Base-by-base conservation (phyloP, 1,140 invertebrate genomes). In the Nasonia longicornis region DNA sequence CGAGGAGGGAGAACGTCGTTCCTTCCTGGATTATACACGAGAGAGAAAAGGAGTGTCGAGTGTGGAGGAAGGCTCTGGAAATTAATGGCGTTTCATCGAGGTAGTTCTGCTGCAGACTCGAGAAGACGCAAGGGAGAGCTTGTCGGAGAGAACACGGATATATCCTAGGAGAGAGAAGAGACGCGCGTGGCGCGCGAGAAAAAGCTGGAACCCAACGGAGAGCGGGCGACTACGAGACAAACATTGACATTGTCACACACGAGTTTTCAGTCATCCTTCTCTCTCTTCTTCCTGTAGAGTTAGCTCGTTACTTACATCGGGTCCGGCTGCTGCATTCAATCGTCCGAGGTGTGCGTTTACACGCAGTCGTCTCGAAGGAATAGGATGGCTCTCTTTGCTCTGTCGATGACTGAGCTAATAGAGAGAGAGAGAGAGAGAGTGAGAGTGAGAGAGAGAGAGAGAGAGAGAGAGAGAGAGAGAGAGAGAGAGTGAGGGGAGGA, bases 201-300 rank as follows among this genome's bases (percentile, higher is more conserved):
- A 69, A 35, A 69, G 26, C 29, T 11, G 38, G 10, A 42, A 42
- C 38, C 38, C 38, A 7, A 69, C 26, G 26, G n/a, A 67, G 64
- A 67, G 8, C 83, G 16, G 2, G 16, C 48, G 48, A 52, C 84
- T 86, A 87, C 85, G 81, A 85, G 83, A 84, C 86, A 87, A 88
- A 87, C 86, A 87, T 86, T 85, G 87, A 87, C 87, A 87, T 87
- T 88, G 86, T 88, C 87, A 87, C 87, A 84, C 84, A 80, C 80
- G 12, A 10, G 20, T 42, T 38, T 31, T 67, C 52, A 58, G 20
- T 58, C 52, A 58, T 58, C 52, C 52, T 83, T 83, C 83, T 48
- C 84, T 52, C 74, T 63, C 42, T 26, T 26, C 81, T 78, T 71
- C 79, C 48, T 63, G 77, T 75, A 71, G 73, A 70, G 16, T 4